Evolutionary conservation across 92 coral and sea anemone genomes (phyloP), one percentile per base, ranked within the genome.

Genomic region (Hydrozoanthus gracilis): DNA sequence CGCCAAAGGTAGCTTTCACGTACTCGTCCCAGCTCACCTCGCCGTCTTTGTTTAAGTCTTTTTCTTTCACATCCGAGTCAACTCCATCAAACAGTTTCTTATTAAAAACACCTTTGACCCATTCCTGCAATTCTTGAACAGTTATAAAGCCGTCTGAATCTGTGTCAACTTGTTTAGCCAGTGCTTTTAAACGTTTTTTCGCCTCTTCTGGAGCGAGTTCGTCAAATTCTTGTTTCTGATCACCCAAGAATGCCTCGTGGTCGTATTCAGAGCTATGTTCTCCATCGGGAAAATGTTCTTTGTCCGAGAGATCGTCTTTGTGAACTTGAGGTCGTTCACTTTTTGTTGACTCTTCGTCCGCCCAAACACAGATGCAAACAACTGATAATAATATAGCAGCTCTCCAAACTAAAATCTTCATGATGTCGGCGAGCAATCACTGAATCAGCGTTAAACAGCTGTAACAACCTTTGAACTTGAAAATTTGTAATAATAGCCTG

Each of bases 241-340:
- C 94, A 0, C 99, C 99, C 7, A 97, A 90, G 88, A 97, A 97
- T 27, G 99, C 99, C 72, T 97, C 99, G 69, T 95, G 96, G 88
- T 97, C 99, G 87, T 90, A 94, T 17, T 97, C 98, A 17, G 95
- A 71, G 89, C 90, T 90, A 68, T 96, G 99, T 39, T 94, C 94
- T 14, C 96, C 99, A 7, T 93, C 93, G 6, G 77, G 91, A 47
- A 48, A 64, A 66, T 96, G 99, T n/a, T 96, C 98, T 51, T 92
- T 91, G 10, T 90, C 97, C 39, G 98, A 91, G 44, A 96, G 89
- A 0, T 84, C 76, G 35, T 94, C 98, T 65, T 88, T 71, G 61
- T 94, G 98, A 8, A 80, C 87, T 70, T 85, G 83, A 4, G 95
- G 79, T 5, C 92, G 87, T n/a, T 76, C 91, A 10, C 20, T 49